Percentiles rank a stretch among this genome's conserved stretches.
Evolutionary conservation across 2,888 invertebrate species (phyloP).

Genomic region (Creontiades dilutus): DNA sequence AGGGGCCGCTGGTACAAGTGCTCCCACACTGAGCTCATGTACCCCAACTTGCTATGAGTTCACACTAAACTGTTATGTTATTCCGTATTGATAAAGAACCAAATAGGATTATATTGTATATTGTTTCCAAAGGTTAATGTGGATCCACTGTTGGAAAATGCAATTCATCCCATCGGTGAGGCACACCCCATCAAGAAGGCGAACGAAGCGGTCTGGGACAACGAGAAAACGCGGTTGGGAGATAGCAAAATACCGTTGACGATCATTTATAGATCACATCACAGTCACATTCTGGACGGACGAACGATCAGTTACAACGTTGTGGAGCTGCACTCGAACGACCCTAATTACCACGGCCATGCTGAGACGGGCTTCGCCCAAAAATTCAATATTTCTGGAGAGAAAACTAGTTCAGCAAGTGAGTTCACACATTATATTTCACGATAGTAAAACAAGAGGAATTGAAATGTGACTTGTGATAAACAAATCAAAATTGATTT

Average conservation of each 20-base stretch:
- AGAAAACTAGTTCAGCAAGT: constrained; percentile 5
- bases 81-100: too few relatives aligned
- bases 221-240: constrained; percentile 2
- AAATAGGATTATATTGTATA: too few relatives aligned
- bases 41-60: too few relatives aligned
- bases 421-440: neutral
- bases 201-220: neutral
- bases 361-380: neutral
- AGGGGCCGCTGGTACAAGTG: too few relatives aligned
- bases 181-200: neutral
- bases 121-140: neutral
- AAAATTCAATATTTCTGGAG: neutral
- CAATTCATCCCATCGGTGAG: neutral
- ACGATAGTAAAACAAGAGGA: too few relatives aligned
- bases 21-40: too few relatives aligned
- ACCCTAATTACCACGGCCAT: constrained; percentile 57
- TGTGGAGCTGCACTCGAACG: constrained; percentile 45
- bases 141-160: neutral
- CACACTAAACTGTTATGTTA: too few relatives aligned
- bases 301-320: constrained; percentile 37
- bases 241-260: constrained; percentile 50
- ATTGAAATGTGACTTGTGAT: too few relatives aligned
- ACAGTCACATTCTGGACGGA: neutral
- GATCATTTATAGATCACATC: constrained; percentile 24
- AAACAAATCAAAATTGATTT: too few relatives aligned